A percentile compares a stretch with the other conserved stretches of the same genome.
These are phyloP conservation scores for Pedetes capensis DNA, from an alignment of 2,113 vertebrate species.

Conservation along the genomic window DNA sequence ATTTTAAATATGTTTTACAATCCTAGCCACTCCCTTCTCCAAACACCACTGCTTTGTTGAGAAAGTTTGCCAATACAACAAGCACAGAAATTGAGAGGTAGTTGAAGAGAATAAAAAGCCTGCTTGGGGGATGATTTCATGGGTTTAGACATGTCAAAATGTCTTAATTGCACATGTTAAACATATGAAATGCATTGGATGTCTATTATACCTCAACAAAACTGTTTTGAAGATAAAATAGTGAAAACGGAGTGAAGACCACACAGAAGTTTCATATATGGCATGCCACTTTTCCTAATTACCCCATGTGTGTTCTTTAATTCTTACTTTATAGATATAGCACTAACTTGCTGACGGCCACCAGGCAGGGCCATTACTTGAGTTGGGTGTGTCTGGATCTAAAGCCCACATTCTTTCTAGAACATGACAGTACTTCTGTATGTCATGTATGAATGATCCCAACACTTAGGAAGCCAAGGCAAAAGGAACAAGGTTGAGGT, in stretches of 20 bases:
- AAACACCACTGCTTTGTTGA: not conserved
- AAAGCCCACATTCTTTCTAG: not conserved
- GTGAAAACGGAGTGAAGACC: not conserved
- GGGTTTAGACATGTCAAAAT: not conserved
- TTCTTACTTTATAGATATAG: not conserved
- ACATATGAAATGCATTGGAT: not conserved
- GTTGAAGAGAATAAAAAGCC: not conserved
- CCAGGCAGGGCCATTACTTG: not conserved
- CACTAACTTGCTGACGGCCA: not conserved
- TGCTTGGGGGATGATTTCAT: not conserved
- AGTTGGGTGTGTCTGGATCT: not conserved
- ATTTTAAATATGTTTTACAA: not conserved
- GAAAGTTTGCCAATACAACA: not conserved
- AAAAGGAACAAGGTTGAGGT: not conserved
- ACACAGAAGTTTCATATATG: not conserved
- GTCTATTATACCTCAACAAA: not conserved
- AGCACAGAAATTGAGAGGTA: not conserved
- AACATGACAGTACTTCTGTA: not conserved
- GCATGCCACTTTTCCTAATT: not conserved
- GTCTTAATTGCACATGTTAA: not conserved
- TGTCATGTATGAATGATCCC: not conserved
- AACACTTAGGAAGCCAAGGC: not conserved
- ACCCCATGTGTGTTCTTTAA: not conserved
- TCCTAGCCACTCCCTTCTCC: not conserved
- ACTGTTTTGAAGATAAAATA: not conserved